phyloP scores from a whole-genome alignment of 2,888 invertebrate genomes.

The Diarsia rubi region DNA sequence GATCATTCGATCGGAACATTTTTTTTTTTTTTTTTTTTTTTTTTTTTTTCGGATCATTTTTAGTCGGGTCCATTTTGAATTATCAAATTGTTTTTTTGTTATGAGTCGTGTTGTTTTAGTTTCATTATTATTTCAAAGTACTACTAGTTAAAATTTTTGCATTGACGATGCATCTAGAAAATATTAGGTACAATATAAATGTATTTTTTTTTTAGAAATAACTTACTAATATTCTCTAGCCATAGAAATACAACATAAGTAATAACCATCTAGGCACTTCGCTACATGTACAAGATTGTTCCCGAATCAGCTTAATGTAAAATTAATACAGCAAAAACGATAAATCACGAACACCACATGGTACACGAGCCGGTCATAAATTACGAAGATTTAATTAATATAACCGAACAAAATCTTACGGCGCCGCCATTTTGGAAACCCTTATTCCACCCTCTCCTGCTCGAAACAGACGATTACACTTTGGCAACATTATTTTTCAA shows the following conservation, averaged over 20 bases:
- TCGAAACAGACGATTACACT: slow-evolving; percentile 88
- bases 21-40: no score
- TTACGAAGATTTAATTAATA: slow-evolving; percentile 91
- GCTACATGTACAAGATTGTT: slow-evolving; percentile 56
- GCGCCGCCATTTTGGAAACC: slow-evolving; percentile 88
- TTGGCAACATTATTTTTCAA: slow-evolving; percentile 74
- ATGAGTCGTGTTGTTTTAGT: neutral
- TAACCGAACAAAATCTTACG: slow-evolving; percentile 89
- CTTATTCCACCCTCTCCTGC: slow-evolving; percentile 85
- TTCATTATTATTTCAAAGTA: slow-evolving; percentile 19
- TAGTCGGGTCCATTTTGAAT: slow-evolving; percentile 32
- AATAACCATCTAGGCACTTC: neutral
- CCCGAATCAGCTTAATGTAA: slow-evolving; percentile 72
- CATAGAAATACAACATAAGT: neutral
- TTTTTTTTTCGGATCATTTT: no score
- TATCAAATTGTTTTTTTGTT: slow-evolving; percentile 12
- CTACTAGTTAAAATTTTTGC: neutral
- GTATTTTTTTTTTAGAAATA: neutral
- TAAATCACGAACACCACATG: slow-evolving; percentile 87
- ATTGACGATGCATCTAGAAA: neutral
- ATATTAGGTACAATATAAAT: no score
- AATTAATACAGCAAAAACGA: slow-evolving; percentile 84
- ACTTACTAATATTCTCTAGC: neutral
- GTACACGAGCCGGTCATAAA: slow-evolving; percentile 85
- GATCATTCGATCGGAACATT: no score